Evolutionary conservation across 1,140 invertebrate genomes (phyloP).

Genomic region (Dryas iulia): DNA sequence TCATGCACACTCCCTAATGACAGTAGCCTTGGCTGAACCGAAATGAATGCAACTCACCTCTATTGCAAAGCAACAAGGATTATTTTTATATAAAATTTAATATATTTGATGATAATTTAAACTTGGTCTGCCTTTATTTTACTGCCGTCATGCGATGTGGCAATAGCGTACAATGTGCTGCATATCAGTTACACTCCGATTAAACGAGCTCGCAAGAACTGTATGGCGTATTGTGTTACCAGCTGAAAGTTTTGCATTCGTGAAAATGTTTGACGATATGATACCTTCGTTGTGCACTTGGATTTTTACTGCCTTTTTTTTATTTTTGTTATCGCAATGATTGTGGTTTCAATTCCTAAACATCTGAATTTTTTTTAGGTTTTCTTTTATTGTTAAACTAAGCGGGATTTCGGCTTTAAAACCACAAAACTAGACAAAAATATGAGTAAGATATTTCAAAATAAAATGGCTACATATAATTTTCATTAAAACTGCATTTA

Average conservation of each 20-base stretch:
- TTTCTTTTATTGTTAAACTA: no score
- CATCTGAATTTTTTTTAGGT: no score
- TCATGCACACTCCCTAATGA: conserved; percentile 46
- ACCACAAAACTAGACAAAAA: no score
- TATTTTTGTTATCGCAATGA: neutral
- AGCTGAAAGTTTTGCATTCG: neutral
- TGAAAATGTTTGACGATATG: neutral
- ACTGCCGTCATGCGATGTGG: conserved; percentile 30
- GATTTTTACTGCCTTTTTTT: neutral
- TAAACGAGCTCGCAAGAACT: conserved; percentile 26
- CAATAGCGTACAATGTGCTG: conserved; percentile 25
- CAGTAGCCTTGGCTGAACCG: conserved; percentile 6
- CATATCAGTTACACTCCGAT: conserved; percentile 33
- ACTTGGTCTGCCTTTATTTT: conserved; percentile 24
- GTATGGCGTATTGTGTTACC: conserved; percentile 23
- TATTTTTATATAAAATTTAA: conserved; percentile 13
- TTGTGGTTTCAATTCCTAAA: neutral
- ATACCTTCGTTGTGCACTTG: neutral
- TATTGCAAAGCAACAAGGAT: conserved; percentile 20
- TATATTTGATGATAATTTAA: conserved; percentile 10
- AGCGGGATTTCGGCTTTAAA: no score
- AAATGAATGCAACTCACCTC: neutral
- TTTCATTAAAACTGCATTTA: no score
- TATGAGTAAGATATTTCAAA: no score
- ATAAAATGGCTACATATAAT: no score